phyloP scores from a whole-genome alignment of 92 coral and sea anemone genomes.

The Pocillopora grandis region DNA sequence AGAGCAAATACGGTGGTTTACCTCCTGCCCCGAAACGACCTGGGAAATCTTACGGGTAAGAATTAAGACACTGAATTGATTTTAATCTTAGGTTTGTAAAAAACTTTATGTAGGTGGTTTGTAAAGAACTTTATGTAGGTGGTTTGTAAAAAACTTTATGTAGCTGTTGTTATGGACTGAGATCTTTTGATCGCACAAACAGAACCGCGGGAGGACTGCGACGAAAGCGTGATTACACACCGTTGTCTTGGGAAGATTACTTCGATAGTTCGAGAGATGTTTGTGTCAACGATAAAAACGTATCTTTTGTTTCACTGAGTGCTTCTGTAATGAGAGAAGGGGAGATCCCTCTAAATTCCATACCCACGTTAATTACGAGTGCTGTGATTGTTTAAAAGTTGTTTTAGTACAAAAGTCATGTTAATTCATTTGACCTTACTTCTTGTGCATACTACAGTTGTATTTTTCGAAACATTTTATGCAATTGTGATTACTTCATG shows the following conservation, averaged over 20 bases:
- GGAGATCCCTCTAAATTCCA: too few relatives aligned
- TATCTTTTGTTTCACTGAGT: constrained; percentile 58
- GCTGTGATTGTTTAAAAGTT: too few relatives aligned
- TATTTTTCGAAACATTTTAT: too few relatives aligned
- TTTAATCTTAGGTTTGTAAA: not conserved
- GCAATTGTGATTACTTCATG: too few relatives aligned
- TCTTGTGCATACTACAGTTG: too few relatives aligned
- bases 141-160: too few relatives aligned
- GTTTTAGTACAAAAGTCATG: too few relatives aligned
- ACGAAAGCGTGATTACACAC: constrained; percentile 81
- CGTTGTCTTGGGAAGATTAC: constrained; percentile 85
- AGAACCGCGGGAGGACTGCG: constrained; percentile 37
- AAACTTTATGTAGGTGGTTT: too few relatives aligned
- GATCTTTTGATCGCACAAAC: not conserved
- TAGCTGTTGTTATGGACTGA: not conserved
- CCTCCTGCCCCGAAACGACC: constrained; percentile 76
- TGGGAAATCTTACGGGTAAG: constrained; percentile 56
- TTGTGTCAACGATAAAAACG: constrained; percentile 67
- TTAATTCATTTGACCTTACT: too few relatives aligned
- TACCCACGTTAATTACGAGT: too few relatives aligned
- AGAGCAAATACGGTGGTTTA: constrained; percentile 65
- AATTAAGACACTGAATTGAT: not conserved
- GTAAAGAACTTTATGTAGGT: too few relatives aligned
- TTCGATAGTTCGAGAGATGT: constrained; percentile 80
- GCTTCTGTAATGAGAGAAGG: not conserved